Conservation (phyloP, 92 coral and sea anemone species). For the Parazoanthus swiftii region DNA sequence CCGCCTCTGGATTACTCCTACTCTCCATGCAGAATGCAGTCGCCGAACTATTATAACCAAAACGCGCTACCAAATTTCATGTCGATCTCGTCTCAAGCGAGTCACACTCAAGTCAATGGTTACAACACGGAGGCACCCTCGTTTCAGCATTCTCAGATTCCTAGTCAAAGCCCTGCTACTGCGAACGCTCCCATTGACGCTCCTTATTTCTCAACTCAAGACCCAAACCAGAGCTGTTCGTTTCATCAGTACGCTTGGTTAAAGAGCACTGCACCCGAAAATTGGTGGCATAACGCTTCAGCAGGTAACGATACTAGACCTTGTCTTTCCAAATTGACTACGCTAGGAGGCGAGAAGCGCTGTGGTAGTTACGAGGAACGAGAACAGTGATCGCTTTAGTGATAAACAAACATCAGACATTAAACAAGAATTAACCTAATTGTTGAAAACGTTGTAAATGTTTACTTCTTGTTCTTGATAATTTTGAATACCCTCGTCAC, state of each 20-base stretch:
- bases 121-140: conserved; percentile 83
- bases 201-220: conserved; percentile 71
- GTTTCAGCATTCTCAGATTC: conserved; percentile 79
- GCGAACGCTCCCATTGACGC: conserved; percentile 74
- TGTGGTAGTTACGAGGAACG: conserved; percentile 8
- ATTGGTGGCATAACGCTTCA: conserved; percentile 90
- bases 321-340: conserved; percentile 29
- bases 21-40: conserved; percentile 98
- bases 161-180: conserved; percentile 73
- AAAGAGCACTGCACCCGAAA: conserved; percentile 89
- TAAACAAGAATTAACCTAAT: conserved; percentile 62
- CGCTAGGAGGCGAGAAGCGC: background rate
- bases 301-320: conserved; percentile 40
- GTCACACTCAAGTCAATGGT: conserved; percentile 85
- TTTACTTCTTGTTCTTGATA: conserved; percentile 38
- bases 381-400: conserved; percentile 40
- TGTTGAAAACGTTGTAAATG: conserved; percentile 53
- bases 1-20: conserved; percentile 86
- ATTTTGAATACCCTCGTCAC: conserved; percentile 44
- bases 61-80: conserved; percentile 86
- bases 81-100: conserved; percentile 86
- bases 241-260: conserved; percentile 99
- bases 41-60: conserved; percentile 94
- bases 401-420: conserved; percentile 52
- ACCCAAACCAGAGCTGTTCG: conserved; percentile 81